These are phyloP conservation scores for Lepidocyrtinus sp. DNA, from an alignment of 2,888 invertebrate genomes.

Conservation along the genomic window DNA sequence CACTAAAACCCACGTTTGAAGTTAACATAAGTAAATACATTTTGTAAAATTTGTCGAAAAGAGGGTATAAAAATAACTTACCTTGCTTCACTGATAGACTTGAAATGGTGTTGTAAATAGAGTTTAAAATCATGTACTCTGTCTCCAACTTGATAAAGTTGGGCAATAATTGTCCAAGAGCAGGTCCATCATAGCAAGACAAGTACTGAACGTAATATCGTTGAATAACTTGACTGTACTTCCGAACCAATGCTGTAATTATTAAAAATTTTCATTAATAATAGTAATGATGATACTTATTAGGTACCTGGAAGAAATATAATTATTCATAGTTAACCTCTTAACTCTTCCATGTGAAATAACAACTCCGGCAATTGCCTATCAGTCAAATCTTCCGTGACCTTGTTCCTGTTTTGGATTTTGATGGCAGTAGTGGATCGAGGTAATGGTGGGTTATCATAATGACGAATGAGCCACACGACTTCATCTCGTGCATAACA, in stretches of 20 bases:
- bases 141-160: slow-evolving; percentile 90
- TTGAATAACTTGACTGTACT: slow-evolving; percentile 97
- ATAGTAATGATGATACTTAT: background rate
- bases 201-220: slow-evolving; percentile 98
- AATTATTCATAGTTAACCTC: slow-evolving; percentile 75
- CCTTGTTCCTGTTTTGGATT: slow-evolving; percentile 87
- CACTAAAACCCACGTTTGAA: slow-evolving; percentile 75
- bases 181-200: slow-evolving; percentile 95
- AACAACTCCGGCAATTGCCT: slow-evolving; percentile 96
- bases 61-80: slow-evolving; percentile 64
- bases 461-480: slow-evolving; percentile 95
- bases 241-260: slow-evolving; percentile 84
- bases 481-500: slow-evolving; percentile 98
- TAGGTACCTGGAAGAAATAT: background rate
- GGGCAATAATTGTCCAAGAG: slow-evolving; percentile 87
- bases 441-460: slow-evolving; percentile 90
- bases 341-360: slow-evolving; percentile 98
- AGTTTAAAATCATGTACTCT: slow-evolving; percentile 93
- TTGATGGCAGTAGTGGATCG: slow-evolving; percentile 38
- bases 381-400: slow-evolving; percentile 94
- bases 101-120: slow-evolving; percentile 90
- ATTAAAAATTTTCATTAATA: too few relatives aligned
- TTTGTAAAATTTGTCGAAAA: slow-evolving; percentile 11
- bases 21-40: background rate
- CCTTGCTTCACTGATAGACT: slow-evolving; percentile 89